A percentile compares a stretch with the other conserved stretches of the same genome.
phyloP scores from a whole-genome alignment of 2,113 vertebrate species.

The Xenopus borealis region DNA sequence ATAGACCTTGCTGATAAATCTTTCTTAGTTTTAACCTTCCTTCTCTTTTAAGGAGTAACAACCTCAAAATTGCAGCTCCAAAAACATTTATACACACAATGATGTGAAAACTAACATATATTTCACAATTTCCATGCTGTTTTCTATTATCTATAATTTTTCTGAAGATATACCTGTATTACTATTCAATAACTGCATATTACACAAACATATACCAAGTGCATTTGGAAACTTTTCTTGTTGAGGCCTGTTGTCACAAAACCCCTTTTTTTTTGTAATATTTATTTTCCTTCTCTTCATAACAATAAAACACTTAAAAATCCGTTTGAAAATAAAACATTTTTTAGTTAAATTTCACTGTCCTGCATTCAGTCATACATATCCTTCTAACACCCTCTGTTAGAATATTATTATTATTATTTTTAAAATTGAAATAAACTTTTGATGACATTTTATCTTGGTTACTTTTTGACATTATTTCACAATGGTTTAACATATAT shows the following conservation, averaged over 20 bases:
- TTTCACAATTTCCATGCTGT: too few species aligned
- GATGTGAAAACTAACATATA: too few species aligned
- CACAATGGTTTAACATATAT: conserved; percentile 54
- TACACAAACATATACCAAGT: too few species aligned
- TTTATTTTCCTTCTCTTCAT: conserved; percentile 37
- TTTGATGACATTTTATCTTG: conserved; percentile 63
- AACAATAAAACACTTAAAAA: conserved; percentile 46
- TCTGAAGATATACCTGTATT: too few species aligned
- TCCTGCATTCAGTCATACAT: conserved; percentile 13
- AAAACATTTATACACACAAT: too few species aligned
- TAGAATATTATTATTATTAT: conserved; percentile 27
- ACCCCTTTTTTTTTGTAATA: conserved; percentile 20
- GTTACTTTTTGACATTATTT: conserved; percentile 53
- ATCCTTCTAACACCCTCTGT: conserved; percentile 30
- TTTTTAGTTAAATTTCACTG: conserved; percentile 33
- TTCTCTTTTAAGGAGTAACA: too few species aligned
- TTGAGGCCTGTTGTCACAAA: background rate
- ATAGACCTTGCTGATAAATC: too few species aligned
- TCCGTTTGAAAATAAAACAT: conserved; percentile 38
- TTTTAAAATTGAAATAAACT: conserved; percentile 65
- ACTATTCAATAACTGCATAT: too few species aligned
- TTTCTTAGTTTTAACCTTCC: too few species aligned
- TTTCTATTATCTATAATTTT: too few species aligned
- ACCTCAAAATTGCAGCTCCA: too few species aligned
- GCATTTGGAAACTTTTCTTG: background rate